Evolutionary conservation across 2,797 vertebrate genomes (phyloP).

Genomic region (Etheostoma nigrum): DNA sequence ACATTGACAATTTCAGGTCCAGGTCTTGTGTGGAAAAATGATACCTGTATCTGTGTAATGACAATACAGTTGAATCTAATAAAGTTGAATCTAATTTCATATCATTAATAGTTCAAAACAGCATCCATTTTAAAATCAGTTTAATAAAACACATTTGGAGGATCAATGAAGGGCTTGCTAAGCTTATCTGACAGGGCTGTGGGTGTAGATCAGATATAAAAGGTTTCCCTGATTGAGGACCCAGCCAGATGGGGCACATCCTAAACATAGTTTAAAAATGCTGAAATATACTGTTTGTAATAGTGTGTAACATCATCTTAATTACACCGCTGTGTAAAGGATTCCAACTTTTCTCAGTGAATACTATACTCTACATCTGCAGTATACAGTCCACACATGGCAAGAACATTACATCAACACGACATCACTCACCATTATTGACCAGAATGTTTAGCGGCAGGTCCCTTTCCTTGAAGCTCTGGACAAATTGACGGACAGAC

Average conservation of each 20-base stretch:
- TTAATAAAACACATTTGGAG: too few relatives aligned
- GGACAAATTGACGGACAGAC: conserved; percentile 88
- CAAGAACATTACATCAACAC: neutral
- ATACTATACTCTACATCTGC: neutral
- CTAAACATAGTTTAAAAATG: neutral
- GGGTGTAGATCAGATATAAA: neutral
- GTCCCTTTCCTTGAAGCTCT: conserved; percentile 83
- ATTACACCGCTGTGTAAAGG: conserved; percentile 12
- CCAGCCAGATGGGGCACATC: neutral
- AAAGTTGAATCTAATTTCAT: too few relatives aligned
- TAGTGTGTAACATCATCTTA: neutral
- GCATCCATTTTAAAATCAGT: too few relatives aligned
- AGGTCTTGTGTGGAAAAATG: too few relatives aligned
- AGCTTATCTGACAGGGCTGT: neutral
- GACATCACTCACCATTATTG: conserved; percentile 90
- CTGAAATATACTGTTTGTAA: neutral
- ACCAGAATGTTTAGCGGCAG: conserved; percentile 89
- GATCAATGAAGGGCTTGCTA: neutral
- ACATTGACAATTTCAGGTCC: too few relatives aligned
- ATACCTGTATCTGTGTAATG: too few relatives aligned
- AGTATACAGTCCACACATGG: neutral
- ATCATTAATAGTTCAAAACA: too few relatives aligned
- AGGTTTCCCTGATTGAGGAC: neutral
- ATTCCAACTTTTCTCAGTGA: conserved; percentile 7
- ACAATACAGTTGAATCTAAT: too few relatives aligned